Base-by-base conservation (phyloP, 2,113 vertebrate genomes). In the Actenoides lindsayi region DNA sequence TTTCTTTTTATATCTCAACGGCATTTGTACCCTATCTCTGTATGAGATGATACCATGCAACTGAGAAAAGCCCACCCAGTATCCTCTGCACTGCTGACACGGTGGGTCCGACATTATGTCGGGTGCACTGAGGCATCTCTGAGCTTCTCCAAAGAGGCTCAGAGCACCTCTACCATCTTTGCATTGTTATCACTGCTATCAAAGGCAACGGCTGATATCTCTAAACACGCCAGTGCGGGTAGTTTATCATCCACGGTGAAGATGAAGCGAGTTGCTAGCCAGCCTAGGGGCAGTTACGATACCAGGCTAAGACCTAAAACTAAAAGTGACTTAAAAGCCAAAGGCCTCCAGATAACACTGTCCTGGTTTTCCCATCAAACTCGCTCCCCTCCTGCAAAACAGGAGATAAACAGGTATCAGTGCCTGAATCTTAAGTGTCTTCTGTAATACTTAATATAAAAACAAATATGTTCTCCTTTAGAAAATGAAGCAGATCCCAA, bases 401-500 rank as follows among this genome's bases (percentile, higher is more conserved):
- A 75, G 11, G 33, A 35, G 60, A 85, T 83, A 91, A 97, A 94
- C 59, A 75, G 41, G 73, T 95, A 95, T 94, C 94, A 71, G 53
- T 64, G 71, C 44, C 84, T 79, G 89, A 94, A 94, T 97, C 92
- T 97, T 95, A 95, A 96, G 73, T 80, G 89, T 94, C 78, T 92
- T 96, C 76, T 94, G 89, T 95, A 94, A 92, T 85, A 96, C 92
- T 96, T 95, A 96, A 94, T 96, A 83, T 96, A 94, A 94, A 96
- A 97, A 24, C 91, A 96, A 96, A 94, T 96, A 93, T 78, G 87
- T 90, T 92, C 92, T 90, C 73, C 81, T 93, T 94, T 88, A 96
- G 94, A 97, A 96, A 97, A 97, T 89, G 89, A 96, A 96, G 96
- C 91, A 95, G 94, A 94, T 94, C 82, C 77, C 95, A 94, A 93